These are phyloP conservation scores for Anticlea derivata DNA, from an alignment of 2,888 invertebrate species.

Conservation along the genomic window DNA sequence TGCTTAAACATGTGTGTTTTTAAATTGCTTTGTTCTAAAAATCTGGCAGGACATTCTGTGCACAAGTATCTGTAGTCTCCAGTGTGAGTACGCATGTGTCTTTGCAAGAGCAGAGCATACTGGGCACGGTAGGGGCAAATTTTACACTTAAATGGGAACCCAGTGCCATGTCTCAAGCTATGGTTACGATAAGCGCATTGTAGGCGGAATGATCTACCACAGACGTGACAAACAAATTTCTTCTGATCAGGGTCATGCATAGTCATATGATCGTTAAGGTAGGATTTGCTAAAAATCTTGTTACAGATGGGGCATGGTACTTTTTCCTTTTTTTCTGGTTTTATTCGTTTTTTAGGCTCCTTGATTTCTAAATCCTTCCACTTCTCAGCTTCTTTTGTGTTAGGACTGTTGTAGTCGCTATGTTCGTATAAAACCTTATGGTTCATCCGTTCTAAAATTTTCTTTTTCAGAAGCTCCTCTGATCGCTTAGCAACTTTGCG, in stretches of 20 bases:
- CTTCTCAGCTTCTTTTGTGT: slow-evolving; percentile 30
- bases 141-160: slow-evolving; percentile 60
- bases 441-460: slow-evolving; percentile 48
- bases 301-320: slow-evolving; percentile 46
- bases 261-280: slow-evolving; percentile 59
- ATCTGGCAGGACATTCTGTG: slow-evolving; percentile 61
- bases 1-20: slow-evolving; percentile 61
- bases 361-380: not conserved
- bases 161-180: slow-evolving; percentile 54
- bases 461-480: slow-evolving; percentile 49
- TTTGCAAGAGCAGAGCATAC: slow-evolving; percentile 55
- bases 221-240: slow-evolving; percentile 62
- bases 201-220: slow-evolving; percentile 60
- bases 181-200: slow-evolving; percentile 62
- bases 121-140: slow-evolving; percentile 58
- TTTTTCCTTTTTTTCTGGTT: slow-evolving; percentile 34
- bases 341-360: slow-evolving; percentile 8
- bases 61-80: slow-evolving; percentile 63
- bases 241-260: slow-evolving; percentile 62
- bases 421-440: slow-evolving; percentile 30
- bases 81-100: slow-evolving; percentile 59
- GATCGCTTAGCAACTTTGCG: slow-evolving; percentile 56
- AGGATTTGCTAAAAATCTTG: slow-evolving; percentile 56
- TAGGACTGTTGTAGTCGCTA: slow-evolving; percentile 38
- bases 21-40: slow-evolving; percentile 61